Conservation (phyloP, 2,113 vertebrate genomes). For the Abramis brama region DNA sequence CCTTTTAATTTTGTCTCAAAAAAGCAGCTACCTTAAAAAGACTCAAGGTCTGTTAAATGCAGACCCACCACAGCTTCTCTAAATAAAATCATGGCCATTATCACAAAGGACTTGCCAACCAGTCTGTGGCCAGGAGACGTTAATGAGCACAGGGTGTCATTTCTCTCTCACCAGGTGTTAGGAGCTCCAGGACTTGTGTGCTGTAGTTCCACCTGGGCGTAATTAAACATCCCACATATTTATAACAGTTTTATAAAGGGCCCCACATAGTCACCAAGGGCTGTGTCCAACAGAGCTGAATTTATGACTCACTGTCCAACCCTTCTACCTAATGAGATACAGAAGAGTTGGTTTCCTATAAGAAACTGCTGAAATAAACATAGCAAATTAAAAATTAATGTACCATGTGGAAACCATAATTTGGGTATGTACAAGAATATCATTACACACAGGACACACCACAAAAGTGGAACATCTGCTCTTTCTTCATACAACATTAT, state of each 20-base stretch:
- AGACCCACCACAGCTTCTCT: conserved; percentile 27
- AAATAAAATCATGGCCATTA: not conserved
- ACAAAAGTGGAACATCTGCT: conserved; percentile 21
- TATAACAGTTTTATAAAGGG: not conserved
- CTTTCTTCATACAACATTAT: not conserved
- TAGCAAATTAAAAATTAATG: conserved; percentile 30
- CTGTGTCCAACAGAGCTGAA: conserved; percentile 29
- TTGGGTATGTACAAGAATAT: conserved; percentile 9
- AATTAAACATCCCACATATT: conserved; percentile 13
- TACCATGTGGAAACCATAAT: conserved; percentile 11
- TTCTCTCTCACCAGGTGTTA: conserved; percentile 9
- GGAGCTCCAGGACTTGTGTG: not conserved
- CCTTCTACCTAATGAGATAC: conserved; percentile 23
- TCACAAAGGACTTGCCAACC: not conserved
- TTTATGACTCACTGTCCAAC: conserved; percentile 28
- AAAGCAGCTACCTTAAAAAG: not conserved
- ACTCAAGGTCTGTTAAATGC: not conserved
- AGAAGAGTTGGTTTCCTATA: conserved; percentile 18
- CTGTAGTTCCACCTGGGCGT: not conserved
- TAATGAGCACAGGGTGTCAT: conserved; percentile 23
- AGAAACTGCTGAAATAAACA: conserved; percentile 37
- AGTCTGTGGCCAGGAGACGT: not conserved
- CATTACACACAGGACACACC: not conserved
- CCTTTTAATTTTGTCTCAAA: not conserved
- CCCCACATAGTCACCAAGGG: conserved; percentile 12